Conservation (phyloP, 2,797 vertebrate genomes). For the Tenualosa thibaudeaui region DNA sequence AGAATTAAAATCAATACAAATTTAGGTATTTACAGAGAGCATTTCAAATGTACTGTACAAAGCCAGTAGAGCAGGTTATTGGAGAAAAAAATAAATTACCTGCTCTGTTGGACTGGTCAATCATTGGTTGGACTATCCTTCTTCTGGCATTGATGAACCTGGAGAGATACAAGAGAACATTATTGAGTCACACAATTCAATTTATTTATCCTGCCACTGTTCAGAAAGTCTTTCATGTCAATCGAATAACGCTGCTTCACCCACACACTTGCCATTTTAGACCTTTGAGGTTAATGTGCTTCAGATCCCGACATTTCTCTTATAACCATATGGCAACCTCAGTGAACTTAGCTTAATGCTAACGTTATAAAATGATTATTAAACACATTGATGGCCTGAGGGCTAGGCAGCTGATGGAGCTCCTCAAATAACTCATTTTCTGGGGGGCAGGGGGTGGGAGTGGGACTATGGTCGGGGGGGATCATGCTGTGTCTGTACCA, state of each 20-base stretch:
- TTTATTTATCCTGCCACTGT: background rate
- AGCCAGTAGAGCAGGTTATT: background rate
- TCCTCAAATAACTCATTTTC: constrained; percentile 16
- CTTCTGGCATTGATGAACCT: constrained; percentile 98
- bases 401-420: background rate
- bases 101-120: constrained; percentile 98
- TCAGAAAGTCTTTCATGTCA: background rate
- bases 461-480: no score
- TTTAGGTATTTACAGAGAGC: background rate
- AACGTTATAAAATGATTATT: background rate
- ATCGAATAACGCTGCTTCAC: constrained; percentile 1
- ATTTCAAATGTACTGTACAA: background rate
- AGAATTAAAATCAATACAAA: background rate
- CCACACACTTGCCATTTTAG: background rate
- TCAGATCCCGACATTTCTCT: background rate
- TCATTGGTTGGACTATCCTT: constrained; percentile 98
- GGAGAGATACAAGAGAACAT: constrained; percentile 44
- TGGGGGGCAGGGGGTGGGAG: background rate
- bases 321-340: background rate
- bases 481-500: background rate
- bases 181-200: constrained; percentile 18
- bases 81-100: constrained; percentile 63
- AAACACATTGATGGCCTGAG: background rate
- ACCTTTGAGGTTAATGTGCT: background rate
- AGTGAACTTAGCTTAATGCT: constrained; percentile 20